phyloP scores from a whole-genome alignment of 2,888 invertebrate species.

The Dione vanillae region DNA sequence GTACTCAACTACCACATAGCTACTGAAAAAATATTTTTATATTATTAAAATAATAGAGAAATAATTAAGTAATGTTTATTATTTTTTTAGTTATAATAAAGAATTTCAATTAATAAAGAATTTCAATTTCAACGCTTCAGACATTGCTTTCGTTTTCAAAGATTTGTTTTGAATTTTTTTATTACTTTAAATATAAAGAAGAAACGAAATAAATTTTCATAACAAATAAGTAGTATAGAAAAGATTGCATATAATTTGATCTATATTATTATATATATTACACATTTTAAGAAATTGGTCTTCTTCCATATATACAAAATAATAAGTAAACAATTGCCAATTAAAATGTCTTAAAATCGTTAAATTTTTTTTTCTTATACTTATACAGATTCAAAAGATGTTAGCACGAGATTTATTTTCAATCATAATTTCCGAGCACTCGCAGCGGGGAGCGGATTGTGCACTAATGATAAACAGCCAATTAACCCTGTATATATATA shows the following conservation, averaged over 20 bases:
- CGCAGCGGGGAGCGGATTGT: constrained; percentile 40
- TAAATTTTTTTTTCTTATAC: constrained; percentile 2
- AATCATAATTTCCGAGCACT: constrained; percentile 41
- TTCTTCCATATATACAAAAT: background rate
- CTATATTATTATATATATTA: too few species aligned
- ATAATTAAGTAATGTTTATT: background rate
- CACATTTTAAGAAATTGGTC: background rate
- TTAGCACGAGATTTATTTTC: constrained; percentile 38
- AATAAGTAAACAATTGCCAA: constrained; percentile 22
- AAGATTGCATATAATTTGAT: too few species aligned
- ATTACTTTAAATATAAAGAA: too few species aligned
- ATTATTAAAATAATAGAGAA: background rate
- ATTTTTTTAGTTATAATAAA: too few species aligned
- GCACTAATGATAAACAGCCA: constrained; percentile 45
- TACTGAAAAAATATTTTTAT: constrained; percentile 34
- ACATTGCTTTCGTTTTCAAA: too few species aligned
- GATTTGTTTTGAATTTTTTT: too few species aligned
- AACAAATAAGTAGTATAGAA: too few species aligned
- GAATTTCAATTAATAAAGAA: too few species aligned
- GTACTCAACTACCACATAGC: constrained; percentile 42
- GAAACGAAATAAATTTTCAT: too few species aligned
- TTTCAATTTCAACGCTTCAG: too few species aligned
- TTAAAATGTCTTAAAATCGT: constrained; percentile 16
- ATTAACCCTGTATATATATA: constrained; percentile 36
- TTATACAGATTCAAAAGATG: constrained; percentile 37